Evolutionary conservation across 2,888 invertebrate species (phyloP).

Genomic region (Acrobasis repandana): DNA sequence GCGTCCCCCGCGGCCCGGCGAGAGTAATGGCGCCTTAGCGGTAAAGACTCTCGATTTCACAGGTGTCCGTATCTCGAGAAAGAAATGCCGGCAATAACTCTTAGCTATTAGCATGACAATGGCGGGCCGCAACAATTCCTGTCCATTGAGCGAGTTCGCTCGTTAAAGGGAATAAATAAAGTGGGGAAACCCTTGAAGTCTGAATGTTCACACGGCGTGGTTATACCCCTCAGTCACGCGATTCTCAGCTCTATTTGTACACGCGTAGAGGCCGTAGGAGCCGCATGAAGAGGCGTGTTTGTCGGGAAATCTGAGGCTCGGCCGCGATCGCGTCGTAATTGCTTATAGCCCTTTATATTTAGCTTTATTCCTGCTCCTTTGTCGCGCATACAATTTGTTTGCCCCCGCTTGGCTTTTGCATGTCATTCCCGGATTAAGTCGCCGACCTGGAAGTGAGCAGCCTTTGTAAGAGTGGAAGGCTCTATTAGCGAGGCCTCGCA

Average conservation of each 20-base stretch:
- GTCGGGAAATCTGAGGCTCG: constrained; percentile 28
- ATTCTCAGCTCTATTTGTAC: neutral
- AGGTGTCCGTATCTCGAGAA: constrained; percentile 31
- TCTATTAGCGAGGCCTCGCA: constrained; percentile 21
- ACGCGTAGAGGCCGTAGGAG: neutral
- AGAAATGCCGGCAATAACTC: constrained; percentile 35
- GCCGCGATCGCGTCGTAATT: constrained; percentile 44
- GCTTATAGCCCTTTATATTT: constrained; percentile 44
- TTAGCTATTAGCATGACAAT: constrained; percentile 43
- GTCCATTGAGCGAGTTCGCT: constrained; percentile 39
- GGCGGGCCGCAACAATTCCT: constrained; percentile 31
- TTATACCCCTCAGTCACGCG: neutral
- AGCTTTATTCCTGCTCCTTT: constrained; percentile 37
- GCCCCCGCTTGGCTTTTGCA: constrained; percentile 20
- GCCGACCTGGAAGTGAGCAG: constrained; percentile 23
- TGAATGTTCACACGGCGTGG: constrained; percentile 32
- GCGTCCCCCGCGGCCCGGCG: neutral
- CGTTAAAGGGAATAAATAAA: constrained; percentile 47
- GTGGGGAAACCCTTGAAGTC: constrained; percentile 40
- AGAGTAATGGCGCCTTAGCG: constrained; percentile 28
- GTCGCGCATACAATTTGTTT: constrained; percentile 25
- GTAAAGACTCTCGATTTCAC: constrained; percentile 29
- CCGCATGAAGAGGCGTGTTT: constrained; percentile 8
- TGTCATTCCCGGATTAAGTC: constrained; percentile 24
- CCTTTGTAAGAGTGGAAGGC: constrained; percentile 22